These are phyloP conservation scores for Podarcis cretensis DNA, from an alignment of 2,113 vertebrate genomes.

Conservation along the genomic window DNA sequence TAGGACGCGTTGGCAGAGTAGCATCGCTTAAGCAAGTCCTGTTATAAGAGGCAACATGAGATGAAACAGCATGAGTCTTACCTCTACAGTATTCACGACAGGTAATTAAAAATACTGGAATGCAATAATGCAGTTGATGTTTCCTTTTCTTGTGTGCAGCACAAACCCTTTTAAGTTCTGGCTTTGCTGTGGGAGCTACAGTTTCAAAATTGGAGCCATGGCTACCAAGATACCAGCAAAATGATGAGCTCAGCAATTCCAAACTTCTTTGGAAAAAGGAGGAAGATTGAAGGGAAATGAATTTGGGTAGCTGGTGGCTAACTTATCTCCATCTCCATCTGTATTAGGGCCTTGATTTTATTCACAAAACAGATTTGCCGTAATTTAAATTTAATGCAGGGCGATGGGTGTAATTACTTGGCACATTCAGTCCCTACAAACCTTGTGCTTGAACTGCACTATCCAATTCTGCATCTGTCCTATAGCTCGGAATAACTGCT, in stretches of 20 bases:
- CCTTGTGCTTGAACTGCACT: not conserved
- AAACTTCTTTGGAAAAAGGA: not conserved
- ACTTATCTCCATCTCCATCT: not conserved
- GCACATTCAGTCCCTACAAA: not conserved
- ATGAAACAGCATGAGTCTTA: not conserved
- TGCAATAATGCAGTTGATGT: not conserved
- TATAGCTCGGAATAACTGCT: not conserved
- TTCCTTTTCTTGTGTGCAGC: not conserved
- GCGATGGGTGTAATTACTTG: not conserved
- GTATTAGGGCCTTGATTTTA: not conserved
- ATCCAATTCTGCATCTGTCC: not conserved
- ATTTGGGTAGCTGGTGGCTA: not conserved
- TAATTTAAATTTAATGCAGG: not conserved
- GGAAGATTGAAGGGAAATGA: not conserved
- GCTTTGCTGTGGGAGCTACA: not conserved
- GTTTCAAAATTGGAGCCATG: not conserved
- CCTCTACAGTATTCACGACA: not conserved
- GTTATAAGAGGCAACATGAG: not conserved
- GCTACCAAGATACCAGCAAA: not conserved
- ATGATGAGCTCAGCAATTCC: not conserved
- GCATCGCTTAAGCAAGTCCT: conserved; percentile 84
- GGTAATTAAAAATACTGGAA: not conserved
- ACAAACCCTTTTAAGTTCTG: not conserved
- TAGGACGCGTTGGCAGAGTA: conserved; percentile 82
- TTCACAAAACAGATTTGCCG: not conserved